Conservation (phyloP, 2,888 invertebrate species). For the Taphrorychus bicolor region DNA sequence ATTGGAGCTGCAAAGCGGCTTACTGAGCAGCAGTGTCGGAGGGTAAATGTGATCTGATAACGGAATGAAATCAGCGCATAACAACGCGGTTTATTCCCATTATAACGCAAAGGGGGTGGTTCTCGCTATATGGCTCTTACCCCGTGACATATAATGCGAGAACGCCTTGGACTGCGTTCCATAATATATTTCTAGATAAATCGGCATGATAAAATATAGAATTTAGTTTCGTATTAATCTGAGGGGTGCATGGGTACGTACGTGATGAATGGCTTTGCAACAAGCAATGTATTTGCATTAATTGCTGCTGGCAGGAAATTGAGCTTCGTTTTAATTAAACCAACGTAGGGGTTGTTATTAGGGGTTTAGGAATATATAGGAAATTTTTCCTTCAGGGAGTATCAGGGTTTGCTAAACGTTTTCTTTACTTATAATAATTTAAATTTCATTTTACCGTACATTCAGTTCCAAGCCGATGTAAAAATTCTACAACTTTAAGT, state of each 20-base stretch:
- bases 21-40: slow-evolving; percentile 45
- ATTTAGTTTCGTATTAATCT: slow-evolving; percentile 57
- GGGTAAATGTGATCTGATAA: slow-evolving; percentile 58
- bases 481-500: too few relatives aligned
- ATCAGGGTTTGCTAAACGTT: too few relatives aligned
- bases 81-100: slow-evolving; percentile 61
- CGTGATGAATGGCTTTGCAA: slow-evolving; percentile 54
- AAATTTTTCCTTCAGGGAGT: background rate
- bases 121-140: slow-evolving; percentile 47
- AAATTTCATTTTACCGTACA: too few relatives aligned
- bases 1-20: slow-evolving; percentile 52
- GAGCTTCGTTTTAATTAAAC: slow-evolving; percentile 34
- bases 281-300: slow-evolving; percentile 53
- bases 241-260: slow-evolving; percentile 54
- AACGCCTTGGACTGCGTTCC: slow-evolving; percentile 47
- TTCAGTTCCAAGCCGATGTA: too few relatives aligned
- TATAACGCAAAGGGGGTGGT: slow-evolving; percentile 51
- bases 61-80: slow-evolving; percentile 61
- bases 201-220: slow-evolving; percentile 60
- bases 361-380: background rate
- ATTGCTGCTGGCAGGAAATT: slow-evolving; percentile 33
- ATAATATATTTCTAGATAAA: slow-evolving; percentile 59
- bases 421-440: too few relatives aligned
- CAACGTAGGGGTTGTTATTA: background rate
- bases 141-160: slow-evolving; percentile 19